Evolutionary conservation across 2,888 invertebrate species (phyloP), one percentile per base, ranked within the genome.

Genomic region (Megalurothrips usitatus): DNA sequence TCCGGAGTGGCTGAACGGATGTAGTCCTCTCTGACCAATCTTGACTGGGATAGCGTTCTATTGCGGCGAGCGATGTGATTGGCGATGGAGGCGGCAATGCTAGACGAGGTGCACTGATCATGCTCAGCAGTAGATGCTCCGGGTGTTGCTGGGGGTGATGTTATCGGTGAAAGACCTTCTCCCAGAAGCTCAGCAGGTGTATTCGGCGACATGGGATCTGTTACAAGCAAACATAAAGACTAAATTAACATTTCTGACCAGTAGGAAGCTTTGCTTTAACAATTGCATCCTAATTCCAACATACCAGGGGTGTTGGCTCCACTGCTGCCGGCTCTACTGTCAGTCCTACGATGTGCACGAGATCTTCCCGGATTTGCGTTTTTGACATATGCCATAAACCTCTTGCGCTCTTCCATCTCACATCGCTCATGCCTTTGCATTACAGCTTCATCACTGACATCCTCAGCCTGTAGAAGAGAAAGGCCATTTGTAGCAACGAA

Each of bases 321-420:
- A 86, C 92, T 92, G 23, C 91, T 91, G 84, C 91, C 92, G 3
- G 92, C 92, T 79, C 92, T 88, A 85, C 92, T 92, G 84, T 93
- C 93, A 28, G 90, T 90, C 63, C 93, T 90, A 82, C 92, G 90
- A 86, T 90, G 91, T 2, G 91, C 90, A 28, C 92, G 89, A 58
- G 91, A 88, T 80, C 90, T 87, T 58, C 87, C 86, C 83, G 87
- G 86, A 78, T 86, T 85, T 49, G 88, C 86, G 85, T 86, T 85
- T 81, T 87, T 91, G 79, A 90, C 86, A 85, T 90, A 91, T 84
- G 89, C 90, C 86, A 91, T 87, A 87, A 92, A 94, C 84, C 94
- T 93, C 85, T 92, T 93, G 83, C 93, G 92, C 88, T 98, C 98
- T 83, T 94, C 94, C 17, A 89, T 88, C 87, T 95, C 95, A 83